Percentiles rank a stretch among this genome's conserved stretches.
Evolutionary conservation across 2,888 invertebrate species (phyloP).

Genomic region (Dione juno): DNA sequence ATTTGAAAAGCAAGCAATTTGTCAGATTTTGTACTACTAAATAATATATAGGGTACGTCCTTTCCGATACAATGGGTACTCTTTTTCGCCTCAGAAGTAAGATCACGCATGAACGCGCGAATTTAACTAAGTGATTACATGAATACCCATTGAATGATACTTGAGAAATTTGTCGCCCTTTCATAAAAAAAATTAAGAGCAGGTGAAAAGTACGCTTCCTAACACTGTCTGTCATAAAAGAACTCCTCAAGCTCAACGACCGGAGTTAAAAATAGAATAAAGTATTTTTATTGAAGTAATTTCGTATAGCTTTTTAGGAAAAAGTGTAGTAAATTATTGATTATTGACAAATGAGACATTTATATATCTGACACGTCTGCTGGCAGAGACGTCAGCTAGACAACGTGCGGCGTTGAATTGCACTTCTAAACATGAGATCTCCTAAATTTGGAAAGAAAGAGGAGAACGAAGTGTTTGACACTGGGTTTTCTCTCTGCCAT

Average conservation of each 20-base stretch:
- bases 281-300: conserved; percentile 10
- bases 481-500: too few species aligned
- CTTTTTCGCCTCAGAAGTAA: conserved; percentile 28
- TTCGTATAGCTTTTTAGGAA: background rate
- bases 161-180: conserved; percentile 34
- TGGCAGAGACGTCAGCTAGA: too few species aligned
- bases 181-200: conserved; percentile 38
- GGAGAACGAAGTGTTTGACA: too few species aligned
- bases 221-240: conserved; percentile 10
- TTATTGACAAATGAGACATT: background rate
- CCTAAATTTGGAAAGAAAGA: too few species aligned
- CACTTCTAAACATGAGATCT: too few species aligned
- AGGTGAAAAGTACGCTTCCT: conserved; percentile 21
- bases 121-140: conserved; percentile 42
- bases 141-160: conserved; percentile 36
- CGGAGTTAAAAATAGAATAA: conserved; percentile 20
- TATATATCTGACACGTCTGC: background rate
- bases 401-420: too few species aligned
- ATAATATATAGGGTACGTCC: background rate
- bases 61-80: conserved; percentile 3
- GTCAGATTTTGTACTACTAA: background rate
- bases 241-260: conserved; percentile 12
- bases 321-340: background rate
- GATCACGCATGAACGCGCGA: conserved; percentile 38
- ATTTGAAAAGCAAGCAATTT: background rate